Percentiles rank a stretch among this genome's conserved stretches.
Evolutionary conservation across 2,888 invertebrate species (phyloP).

Genomic region (Cheilosia variabilis): DNA sequence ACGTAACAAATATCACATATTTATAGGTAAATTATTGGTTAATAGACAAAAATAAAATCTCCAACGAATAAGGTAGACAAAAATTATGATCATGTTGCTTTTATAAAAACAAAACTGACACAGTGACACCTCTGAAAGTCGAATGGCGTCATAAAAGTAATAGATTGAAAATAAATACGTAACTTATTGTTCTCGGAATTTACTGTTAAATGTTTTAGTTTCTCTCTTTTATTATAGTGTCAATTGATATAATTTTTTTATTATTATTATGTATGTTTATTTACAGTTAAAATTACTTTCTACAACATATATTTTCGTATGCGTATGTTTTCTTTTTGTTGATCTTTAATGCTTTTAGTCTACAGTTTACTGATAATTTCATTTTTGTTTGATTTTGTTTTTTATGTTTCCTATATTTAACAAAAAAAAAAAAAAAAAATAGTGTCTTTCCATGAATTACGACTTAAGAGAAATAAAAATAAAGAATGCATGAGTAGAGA

Average conservation of each 20-base stretch:
- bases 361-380: slow-evolving; percentile 70
- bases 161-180: slow-evolving; percentile 35
- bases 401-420: slow-evolving; percentile 25
- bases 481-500: slow-evolving; percentile 44
- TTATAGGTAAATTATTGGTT: slow-evolving; percentile 29
- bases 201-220: slow-evolving; percentile 39
- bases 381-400: slow-evolving; percentile 40
- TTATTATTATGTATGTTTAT: slow-evolving; percentile 38
- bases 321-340: slow-evolving; percentile 40
- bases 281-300: slow-evolving; percentile 60
- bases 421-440: slow-evolving; percentile 20
- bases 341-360: slow-evolving; percentile 66
- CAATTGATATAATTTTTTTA: slow-evolving; percentile 40
- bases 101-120: slow-evolving; percentile 8
- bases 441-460: slow-evolving; percentile 67
- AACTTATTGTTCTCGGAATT: slow-evolving; percentile 65
- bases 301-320: slow-evolving; percentile 55
- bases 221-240: slow-evolving; percentile 32
- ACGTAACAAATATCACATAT: slow-evolving; percentile 48
- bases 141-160: slow-evolving; percentile 15
- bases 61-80: neutral
- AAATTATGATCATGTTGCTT: slow-evolving; percentile 37
- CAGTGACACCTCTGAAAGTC: slow-evolving; percentile 3
- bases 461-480: slow-evolving; percentile 32
- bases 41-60: slow-evolving; percentile 1